Conservation (phyloP, 1,140 invertebrate genomes). For the Rhynchophorus ferrugineus region DNA sequence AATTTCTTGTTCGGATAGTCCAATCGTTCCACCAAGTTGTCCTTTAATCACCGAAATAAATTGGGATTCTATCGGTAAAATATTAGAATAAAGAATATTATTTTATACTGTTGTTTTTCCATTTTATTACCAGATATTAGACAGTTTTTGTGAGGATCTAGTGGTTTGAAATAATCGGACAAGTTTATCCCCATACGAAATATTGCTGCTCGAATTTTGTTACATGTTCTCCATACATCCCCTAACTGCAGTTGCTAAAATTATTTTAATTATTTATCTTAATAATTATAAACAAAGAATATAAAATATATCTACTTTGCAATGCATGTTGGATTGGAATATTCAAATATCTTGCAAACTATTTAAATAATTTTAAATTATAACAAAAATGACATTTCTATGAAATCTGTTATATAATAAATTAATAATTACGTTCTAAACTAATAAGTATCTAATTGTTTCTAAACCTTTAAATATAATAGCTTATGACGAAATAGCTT, state of each 20-base stretch:
- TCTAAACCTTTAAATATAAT: too few relatives aligned
- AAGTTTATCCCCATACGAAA: slow-evolving; percentile 60
- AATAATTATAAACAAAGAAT: not conserved
- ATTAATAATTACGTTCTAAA: too few relatives aligned
- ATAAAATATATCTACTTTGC: not conserved
- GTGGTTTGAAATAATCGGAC: slow-evolving; percentile 55
- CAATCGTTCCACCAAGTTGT: slow-evolving; percentile 51
- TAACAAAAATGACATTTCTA: too few relatives aligned
- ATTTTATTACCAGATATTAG: slow-evolving; percentile 54
- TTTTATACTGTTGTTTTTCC: not conserved
- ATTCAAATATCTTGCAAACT: too few relatives aligned
- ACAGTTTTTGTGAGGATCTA: slow-evolving; percentile 56
- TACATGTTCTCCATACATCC: slow-evolving; percentile 63
- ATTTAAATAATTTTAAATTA: too few relatives aligned
- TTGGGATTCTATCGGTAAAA: slow-evolving; percentile 56
- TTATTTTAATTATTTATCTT: not conserved
- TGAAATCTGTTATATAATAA: too few relatives aligned
- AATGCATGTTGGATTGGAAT: slow-evolving; percentile 23
- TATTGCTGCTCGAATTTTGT: slow-evolving; percentile 62
- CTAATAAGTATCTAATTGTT: too few relatives aligned
- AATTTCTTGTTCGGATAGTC: slow-evolving; percentile 59
- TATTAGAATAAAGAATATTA: slow-evolving; percentile 7
- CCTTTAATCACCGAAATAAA: slow-evolving; percentile 60
- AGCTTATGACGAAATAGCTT: too few relatives aligned
- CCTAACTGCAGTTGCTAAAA: slow-evolving; percentile 38